phyloP scores from a whole-genome alignment of 64 coral and sea anemone species.

The Montipora cactus region DNA sequence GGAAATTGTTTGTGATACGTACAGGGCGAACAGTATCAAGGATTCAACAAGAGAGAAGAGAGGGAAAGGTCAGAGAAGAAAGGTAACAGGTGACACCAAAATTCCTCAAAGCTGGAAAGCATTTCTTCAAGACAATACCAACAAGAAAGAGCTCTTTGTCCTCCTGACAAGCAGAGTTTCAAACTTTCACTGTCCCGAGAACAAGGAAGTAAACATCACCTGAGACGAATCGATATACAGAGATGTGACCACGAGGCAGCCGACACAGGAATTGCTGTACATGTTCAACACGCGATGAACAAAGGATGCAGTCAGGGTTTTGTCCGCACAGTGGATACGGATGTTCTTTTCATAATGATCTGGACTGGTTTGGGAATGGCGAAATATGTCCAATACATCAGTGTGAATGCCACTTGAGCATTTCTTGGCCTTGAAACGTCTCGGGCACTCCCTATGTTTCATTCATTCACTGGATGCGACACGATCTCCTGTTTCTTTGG shows the following conservation, averaged over 20 bases:
- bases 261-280: not conserved
- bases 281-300: not conserved
- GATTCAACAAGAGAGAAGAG: not conserved
- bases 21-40: constrained; percentile 18
- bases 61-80: constrained; percentile 39
- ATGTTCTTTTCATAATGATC: constrained; percentile 28
- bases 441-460: not conserved
- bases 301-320: constrained; percentile 5
- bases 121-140: not conserved
- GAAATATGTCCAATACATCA: not conserved
- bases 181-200: constrained; percentile 19
- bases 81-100: constrained; percentile 33
- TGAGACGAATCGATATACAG: constrained; percentile 29
- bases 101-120: constrained; percentile 27
- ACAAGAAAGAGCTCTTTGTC: constrained; percentile 61
- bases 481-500: not conserved
- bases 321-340: not conserved
- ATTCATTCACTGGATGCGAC: constrained; percentile 41
- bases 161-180: constrained; percentile 19
- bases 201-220: constrained; percentile 49
- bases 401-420: not conserved
- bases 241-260: constrained; percentile 18
- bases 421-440: constrained; percentile 2
- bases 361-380: constrained; percentile 8
- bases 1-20: constrained; percentile 21